Conservation (phyloP, 1,140 invertebrate species). For the Chrysomallon squamiferum region DNA sequence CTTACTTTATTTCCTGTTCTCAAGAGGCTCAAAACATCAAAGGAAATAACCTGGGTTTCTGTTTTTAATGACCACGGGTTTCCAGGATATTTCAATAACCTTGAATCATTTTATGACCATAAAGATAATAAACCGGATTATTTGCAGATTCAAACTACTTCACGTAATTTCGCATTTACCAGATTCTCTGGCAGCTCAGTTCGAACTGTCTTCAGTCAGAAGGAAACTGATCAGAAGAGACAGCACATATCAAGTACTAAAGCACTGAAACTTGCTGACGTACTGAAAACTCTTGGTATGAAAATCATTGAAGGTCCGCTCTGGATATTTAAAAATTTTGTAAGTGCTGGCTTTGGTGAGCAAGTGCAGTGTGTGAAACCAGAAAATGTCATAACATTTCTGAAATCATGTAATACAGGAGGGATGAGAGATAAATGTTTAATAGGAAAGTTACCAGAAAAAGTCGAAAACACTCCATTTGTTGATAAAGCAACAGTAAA, state of each 20-base stretch:
- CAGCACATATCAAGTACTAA: neutral
- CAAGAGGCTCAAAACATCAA: too few relatives aligned
- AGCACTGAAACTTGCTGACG: neutral
- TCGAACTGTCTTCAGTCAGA: neutral
- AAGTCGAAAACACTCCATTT: constrained; percentile 12
- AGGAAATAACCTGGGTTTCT: neutral
- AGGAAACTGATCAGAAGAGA: neutral
- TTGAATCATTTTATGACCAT: neutral
- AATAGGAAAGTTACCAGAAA: neutral
- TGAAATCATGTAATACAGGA: constrained; percentile 11
- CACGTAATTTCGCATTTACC: too few relatives aligned
- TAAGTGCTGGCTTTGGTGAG: constrained; percentile 1
- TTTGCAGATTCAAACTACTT: too few relatives aligned
- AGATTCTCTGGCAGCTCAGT: neutral
- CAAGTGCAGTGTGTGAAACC: constrained; percentile 1
- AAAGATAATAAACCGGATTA: neutral
- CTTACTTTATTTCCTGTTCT: constrained; percentile 5
- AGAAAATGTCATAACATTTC: constrained; percentile 9
- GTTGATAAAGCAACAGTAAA: neutral
- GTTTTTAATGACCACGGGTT: neutral
- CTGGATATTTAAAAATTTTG: constrained; percentile 2
- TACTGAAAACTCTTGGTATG: constrained; percentile 9
- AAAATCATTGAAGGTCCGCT: constrained; percentile 16
- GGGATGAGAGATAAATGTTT: neutral
- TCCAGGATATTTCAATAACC: constrained; percentile 1